phyloP scores from a whole-genome alignment of 2,797 vertebrate genomes.

The Onychomys leucogaster region DNA sequence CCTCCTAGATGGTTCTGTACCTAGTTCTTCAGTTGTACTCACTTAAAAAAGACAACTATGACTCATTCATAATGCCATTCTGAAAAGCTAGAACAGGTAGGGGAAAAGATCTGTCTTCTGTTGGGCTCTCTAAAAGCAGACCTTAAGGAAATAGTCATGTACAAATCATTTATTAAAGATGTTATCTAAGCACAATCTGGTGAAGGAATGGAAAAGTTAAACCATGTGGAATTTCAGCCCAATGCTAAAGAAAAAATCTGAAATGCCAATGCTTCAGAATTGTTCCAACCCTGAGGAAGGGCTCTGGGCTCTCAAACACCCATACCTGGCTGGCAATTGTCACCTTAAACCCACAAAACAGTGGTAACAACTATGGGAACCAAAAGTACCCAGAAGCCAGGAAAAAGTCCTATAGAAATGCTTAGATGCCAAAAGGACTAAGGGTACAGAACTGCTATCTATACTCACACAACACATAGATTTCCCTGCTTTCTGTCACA shows the following conservation, averaged over 20 bases:
- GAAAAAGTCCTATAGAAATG: background rate
- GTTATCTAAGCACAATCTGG: background rate
- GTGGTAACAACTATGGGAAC: background rate
- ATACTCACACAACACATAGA: background rate
- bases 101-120: background rate
- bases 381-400: background rate
- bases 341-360: background rate
- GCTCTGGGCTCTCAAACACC: background rate
- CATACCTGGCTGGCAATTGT: background rate
- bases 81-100: slow-evolving; percentile 1
- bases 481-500: background rate
- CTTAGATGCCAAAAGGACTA: background rate
- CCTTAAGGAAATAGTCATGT: slow-evolving; percentile 18
- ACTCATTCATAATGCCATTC: background rate
- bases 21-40: background rate
- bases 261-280: background rate
- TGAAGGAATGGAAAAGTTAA: background rate
- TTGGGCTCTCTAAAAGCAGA: slow-evolving; percentile 43
- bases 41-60: background rate
- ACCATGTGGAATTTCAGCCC: background rate
- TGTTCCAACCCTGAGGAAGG: background rate
- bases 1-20: background rate
- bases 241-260: background rate
- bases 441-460: background rate
- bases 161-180: slow-evolving; percentile 20